Conservation (phyloP, 1,140 invertebrate species). For the Pseudomyrmex concolor region DNA sequence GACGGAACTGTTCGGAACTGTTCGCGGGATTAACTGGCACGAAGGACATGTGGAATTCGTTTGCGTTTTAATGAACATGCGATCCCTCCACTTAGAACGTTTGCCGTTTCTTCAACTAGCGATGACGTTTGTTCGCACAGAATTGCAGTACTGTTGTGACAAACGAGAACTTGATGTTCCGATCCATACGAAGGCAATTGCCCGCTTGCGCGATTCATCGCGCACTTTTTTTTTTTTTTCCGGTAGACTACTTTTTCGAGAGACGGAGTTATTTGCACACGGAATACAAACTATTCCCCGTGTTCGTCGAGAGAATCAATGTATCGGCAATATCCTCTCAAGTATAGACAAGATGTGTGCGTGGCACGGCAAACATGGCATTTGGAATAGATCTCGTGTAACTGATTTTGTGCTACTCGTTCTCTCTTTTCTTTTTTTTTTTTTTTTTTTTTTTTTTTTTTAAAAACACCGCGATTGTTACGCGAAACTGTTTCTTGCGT, state of each 20-base stretch:
- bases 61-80: constrained; percentile 76
- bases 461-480: constrained; percentile 33
- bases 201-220: constrained; percentile 4
- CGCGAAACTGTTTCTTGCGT: constrained; percentile 46
- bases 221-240: background rate
- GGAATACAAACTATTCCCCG: no score
- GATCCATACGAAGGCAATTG: constrained; percentile 22
- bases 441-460: constrained; percentile 12
- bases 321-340: no score
- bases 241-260: no score
- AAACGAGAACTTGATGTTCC: constrained; percentile 45
- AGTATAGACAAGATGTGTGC: no score
- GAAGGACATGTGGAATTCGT: constrained; percentile 69
- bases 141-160: constrained; percentile 57
- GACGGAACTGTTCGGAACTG: constrained; percentile 49
- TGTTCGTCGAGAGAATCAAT: no score
- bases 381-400: no score
- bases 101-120: constrained; percentile 55
- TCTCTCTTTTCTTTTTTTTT: background rate
- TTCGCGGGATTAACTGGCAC: constrained; percentile 31
- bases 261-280: no score
- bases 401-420: no score
- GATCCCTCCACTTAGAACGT: constrained; percentile 62
- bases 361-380: no score
- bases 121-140: constrained; percentile 64